A percentile compares a stretch with the other conserved stretches of the same genome.
Conservation (phyloP, 2,888 invertebrate species). For the Galerucella calmariensis region DNA sequence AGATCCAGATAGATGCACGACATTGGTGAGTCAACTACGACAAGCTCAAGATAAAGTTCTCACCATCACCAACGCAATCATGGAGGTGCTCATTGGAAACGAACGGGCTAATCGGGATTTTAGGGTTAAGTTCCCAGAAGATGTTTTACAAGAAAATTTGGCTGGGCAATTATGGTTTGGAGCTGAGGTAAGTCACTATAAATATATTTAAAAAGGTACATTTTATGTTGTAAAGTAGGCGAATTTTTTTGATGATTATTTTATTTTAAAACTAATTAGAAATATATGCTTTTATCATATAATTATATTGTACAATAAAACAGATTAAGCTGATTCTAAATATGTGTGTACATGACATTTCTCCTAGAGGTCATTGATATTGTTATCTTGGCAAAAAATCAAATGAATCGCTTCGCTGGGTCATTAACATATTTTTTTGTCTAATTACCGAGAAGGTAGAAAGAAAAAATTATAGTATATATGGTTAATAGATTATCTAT, state of each 20-base stretch:
- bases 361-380: conserved; percentile 3
- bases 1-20: conserved; percentile 96
- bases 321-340: conserved; percentile 7
- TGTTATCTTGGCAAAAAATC: conserved; percentile 2
- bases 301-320: neutral
- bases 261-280: neutral
- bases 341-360: neutral
- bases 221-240: no score
- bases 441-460: neutral
- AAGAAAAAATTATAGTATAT: neutral
- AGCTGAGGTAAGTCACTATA: conserved; percentile 79
- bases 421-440: conserved; percentile 4
- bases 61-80: conserved; percentile 92
- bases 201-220: no score
- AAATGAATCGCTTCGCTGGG: neutral
- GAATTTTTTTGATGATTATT: no score
- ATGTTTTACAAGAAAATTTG: conserved; percentile 96
- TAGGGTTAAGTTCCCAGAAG: conserved; percentile 98
- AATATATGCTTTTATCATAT: neutral
- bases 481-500: neutral
- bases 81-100: conserved; percentile 90
- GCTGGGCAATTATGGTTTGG: conserved; percentile 99
- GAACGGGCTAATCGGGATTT: conserved; percentile 94
- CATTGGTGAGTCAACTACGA: conserved; percentile 92
- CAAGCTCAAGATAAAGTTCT: conserved; percentile 93